phyloP scores from a whole-genome alignment of 1,140 invertebrate species.

The Orussus abietinus region DNA sequence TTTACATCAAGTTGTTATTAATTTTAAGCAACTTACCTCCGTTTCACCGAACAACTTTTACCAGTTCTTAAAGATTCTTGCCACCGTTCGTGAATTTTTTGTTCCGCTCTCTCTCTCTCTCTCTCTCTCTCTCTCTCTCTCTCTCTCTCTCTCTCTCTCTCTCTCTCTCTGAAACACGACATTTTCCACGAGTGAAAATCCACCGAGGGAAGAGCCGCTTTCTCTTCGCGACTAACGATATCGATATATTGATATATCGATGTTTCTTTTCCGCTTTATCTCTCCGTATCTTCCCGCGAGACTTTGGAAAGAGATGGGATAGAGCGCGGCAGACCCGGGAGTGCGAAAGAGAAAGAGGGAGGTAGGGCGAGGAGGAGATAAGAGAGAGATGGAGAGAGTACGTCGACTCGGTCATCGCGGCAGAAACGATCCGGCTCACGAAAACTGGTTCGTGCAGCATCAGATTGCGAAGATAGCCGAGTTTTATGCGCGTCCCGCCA shows the following conservation, averaged over 20 bases:
- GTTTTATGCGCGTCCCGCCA: slow-evolving; percentile 39
- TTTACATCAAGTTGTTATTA: too few species aligned
- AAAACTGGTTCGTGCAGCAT: slow-evolving; percentile 50
- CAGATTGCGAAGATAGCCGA: slow-evolving; percentile 50
- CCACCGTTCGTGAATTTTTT: slow-evolving; percentile 2
- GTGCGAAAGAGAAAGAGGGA: slow-evolving; percentile 10
- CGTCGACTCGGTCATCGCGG: slow-evolving; percentile 20
- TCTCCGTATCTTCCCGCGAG: too few species aligned
- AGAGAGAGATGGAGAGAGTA: slow-evolving; percentile 11
- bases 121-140: slow-evolving; percentile 9
- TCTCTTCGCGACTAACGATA: slow-evolving; percentile 33
- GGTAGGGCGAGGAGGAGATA: slow-evolving; percentile 1
- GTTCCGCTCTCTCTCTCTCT: slow-evolving; percentile 8
- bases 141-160: slow-evolving; percentile 2
- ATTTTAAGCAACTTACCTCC: too few species aligned
- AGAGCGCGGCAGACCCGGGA: slow-evolving; percentile 2
- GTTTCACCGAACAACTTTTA: too few species aligned
- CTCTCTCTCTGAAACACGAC: not conserved
- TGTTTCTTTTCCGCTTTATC: too few species aligned
- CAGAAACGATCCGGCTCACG: slow-evolving; percentile 33
- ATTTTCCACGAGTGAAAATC: slow-evolving; percentile 13
- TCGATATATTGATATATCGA: too few species aligned
- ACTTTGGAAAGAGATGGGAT: slow-evolving; percentile 4
- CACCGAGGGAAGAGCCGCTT: slow-evolving; percentile 24
- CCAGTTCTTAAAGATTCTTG: too few species aligned